Evolutionary conservation across 2,888 invertebrate genomes (phyloP).

Genomic region (Galerucella nymphaeae): DNA sequence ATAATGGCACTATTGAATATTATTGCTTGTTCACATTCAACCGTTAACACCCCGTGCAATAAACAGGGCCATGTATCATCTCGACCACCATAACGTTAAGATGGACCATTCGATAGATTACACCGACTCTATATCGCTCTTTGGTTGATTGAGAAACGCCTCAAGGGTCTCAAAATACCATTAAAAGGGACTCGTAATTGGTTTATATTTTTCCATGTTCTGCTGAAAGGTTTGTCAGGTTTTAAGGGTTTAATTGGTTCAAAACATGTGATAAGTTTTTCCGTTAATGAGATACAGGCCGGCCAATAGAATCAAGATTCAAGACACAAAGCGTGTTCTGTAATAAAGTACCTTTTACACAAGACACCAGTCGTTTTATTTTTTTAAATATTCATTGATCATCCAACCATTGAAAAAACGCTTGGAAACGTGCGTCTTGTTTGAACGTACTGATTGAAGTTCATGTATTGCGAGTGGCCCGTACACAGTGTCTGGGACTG

Average conservation of each 20-base stretch:
- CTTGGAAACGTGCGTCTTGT: no score
- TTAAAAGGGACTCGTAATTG: neutral
- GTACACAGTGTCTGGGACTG: no score
- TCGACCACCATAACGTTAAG: constrained; percentile 50
- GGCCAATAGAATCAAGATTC: no score
- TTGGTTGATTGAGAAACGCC: constrained; percentile 5
- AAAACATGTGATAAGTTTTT: neutral
- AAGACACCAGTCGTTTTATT: no score
- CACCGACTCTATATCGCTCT: neutral
- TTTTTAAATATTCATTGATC: no score
- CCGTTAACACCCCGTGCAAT: constrained; percentile 59
- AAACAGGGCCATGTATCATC: constrained; percentile 60
- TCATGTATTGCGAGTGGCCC: no score
- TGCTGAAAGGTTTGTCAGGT: neutral
- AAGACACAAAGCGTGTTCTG: no score
- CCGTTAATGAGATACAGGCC: no score
- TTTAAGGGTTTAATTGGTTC: neutral
- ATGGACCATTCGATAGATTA: constrained; percentile 2
- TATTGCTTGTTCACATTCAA: constrained; percentile 61
- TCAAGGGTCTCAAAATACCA: constrained; percentile 4
- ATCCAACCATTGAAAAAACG: no score
- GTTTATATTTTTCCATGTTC: neutral
- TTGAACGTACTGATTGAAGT: no score
- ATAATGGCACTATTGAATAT: constrained; percentile 49
- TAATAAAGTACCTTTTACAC: no score